These are phyloP conservation scores for Pangasius mekongensis DNA, from an alignment of 2,797 vertebrate genomes.

Conservation along the genomic window DNA sequence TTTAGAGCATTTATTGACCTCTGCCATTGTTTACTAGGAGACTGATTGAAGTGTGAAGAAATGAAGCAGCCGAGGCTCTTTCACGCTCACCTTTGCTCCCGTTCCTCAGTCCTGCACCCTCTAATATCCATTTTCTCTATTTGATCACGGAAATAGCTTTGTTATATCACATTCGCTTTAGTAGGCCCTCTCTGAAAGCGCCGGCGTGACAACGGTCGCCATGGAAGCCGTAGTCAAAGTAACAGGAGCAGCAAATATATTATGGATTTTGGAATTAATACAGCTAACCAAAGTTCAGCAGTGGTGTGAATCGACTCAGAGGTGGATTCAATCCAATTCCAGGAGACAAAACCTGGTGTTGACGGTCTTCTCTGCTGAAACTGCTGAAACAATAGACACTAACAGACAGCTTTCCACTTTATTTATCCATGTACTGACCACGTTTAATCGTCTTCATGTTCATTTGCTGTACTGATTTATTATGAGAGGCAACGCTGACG, in stretches of 20 bases:
- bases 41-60: constrained; percentile 42
- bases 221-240: constrained; percentile 48
- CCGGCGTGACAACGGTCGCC: constrained; percentile 39
- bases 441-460: neutral
- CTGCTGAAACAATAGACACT: neutral
- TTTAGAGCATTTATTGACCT: constrained; percentile 27
- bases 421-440: neutral
- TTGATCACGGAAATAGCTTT: constrained; percentile 43
- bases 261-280: constrained; percentile 37
- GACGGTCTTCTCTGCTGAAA: neutral
- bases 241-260: constrained; percentile 43
- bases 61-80: constrained; percentile 39
- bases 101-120: constrained; percentile 32
- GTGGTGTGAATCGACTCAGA: constrained; percentile 24
- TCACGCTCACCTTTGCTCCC: constrained; percentile 55
- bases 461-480: neutral
- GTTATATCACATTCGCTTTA: constrained; percentile 46
- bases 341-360: neutral
- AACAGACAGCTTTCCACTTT: neutral
- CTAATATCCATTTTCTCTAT: constrained; percentile 21
- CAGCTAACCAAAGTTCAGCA: constrained; percentile 33
- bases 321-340: neutral
- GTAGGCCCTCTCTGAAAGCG: constrained; percentile 18
- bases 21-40: constrained; percentile 46
- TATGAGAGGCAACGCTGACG: neutral